A percentile compares a stretch with the other conserved stretches of the same genome.
Evolutionary conservation across 2,113 vertebrate genomes (phyloP).

Genomic region (Probosciger aterrimus): DNA sequence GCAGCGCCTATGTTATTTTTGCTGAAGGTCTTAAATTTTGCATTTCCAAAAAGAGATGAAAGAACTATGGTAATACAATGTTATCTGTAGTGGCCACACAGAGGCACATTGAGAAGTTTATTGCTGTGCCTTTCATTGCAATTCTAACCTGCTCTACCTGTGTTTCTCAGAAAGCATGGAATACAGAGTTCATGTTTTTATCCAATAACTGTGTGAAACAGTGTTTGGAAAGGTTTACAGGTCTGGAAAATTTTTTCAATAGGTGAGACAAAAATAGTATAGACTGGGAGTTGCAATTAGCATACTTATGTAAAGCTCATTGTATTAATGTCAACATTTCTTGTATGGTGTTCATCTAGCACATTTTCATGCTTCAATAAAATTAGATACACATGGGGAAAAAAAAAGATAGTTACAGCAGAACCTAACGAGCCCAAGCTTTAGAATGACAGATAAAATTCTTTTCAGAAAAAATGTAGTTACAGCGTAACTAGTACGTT

Average conservation of each 20-base stretch:
- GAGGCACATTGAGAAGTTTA: neutral
- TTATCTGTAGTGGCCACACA: neutral
- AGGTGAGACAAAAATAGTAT: neutral
- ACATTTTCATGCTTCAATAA: neutral
- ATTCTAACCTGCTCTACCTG: neutral
- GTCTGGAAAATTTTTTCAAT: neutral
- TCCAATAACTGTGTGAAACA: neutral
- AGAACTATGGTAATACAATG: neutral
- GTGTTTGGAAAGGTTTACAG: neutral
- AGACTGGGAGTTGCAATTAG: neutral
- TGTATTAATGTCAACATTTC: neutral
- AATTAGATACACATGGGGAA: neutral
- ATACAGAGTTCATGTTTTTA: neutral
- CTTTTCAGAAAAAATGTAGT: neutral
- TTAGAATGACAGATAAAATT: neutral
- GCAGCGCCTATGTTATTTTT: neutral
- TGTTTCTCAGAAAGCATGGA: neutral
- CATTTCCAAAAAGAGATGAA: neutral
- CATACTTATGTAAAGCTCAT: neutral
- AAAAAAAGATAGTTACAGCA: neutral
- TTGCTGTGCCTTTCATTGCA: neutral
- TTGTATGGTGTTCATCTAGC: neutral
- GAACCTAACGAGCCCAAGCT: neutral
- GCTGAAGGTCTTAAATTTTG: neutral
- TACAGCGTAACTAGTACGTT: neutral